A percentile compares a stretch with the other conserved stretches of the same genome.
These are phyloP conservation scores for Galerucella pusilla DNA, from an alignment of 2,888 invertebrate species.

Conservation along the genomic window DNA sequence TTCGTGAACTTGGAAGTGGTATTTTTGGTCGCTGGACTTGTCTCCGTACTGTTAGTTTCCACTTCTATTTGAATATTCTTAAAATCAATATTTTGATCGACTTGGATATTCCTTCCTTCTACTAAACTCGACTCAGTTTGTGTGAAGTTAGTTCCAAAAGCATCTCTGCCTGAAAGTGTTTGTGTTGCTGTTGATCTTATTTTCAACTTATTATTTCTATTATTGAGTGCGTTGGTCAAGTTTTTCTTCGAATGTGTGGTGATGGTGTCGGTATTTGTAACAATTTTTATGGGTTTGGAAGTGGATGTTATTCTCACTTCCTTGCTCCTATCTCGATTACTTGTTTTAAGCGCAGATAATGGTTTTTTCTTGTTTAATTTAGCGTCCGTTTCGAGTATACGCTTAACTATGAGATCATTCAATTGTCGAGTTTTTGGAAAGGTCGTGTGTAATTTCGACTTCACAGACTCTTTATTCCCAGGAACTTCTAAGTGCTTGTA, in stretches of 20 bases:
- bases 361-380: constrained; percentile 1
- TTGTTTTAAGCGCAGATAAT: not conserved
- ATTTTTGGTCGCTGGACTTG: not conserved
- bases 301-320: not conserved
- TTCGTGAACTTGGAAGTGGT: constrained; percentile 19
- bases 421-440: not conserved
- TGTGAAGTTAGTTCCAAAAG: not conserved
- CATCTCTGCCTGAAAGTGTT: not conserved
- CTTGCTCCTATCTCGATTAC: not conserved
- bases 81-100: not conserved
- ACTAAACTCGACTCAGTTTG: not conserved
- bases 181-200: not conserved
- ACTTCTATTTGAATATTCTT: constrained; percentile 1
- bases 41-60: not conserved
- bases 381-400: constrained; percentile 6
- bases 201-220: not conserved
- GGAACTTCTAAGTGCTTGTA: not conserved
- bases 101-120: not conserved
- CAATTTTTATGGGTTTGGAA: not conserved
- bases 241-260: not conserved
- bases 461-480: not conserved
- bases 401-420: not conserved
- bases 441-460: not conserved
- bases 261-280: not conserved
- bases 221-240: not conserved